Percentiles rank a stretch among this genome's conserved stretches.
These are phyloP conservation scores for Pachycephala philippinensis DNA, from an alignment of 2,113 vertebrate species.

Conservation along the genomic window DNA sequence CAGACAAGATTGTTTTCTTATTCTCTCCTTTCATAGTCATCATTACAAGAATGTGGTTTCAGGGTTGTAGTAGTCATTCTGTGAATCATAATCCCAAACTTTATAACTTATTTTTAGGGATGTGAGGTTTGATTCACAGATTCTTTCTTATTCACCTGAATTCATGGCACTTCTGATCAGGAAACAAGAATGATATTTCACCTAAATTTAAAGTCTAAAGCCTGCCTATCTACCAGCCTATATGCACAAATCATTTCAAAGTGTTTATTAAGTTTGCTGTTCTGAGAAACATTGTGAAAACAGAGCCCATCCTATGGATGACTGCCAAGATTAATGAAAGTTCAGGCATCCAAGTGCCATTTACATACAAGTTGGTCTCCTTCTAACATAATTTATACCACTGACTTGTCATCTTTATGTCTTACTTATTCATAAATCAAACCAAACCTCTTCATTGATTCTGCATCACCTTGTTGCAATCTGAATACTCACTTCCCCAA, in stretches of 20 bases:
- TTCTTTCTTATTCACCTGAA: background rate
- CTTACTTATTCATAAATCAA: background rate
- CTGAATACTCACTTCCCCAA: background rate
- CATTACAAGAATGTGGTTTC: background rate
- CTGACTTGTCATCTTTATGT: background rate
- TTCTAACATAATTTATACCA: background rate
- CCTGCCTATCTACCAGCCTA: background rate
- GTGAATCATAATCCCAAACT: background rate
- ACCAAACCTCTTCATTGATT: background rate
- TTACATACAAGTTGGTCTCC: background rate
- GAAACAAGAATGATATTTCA: background rate
- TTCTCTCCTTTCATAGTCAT: background rate
- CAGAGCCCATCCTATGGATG: background rate
- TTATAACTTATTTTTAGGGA: background rate
- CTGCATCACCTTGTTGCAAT: background rate
- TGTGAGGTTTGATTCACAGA: background rate
- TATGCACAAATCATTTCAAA: background rate
- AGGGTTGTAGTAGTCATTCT: background rate
- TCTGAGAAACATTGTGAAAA: background rate
- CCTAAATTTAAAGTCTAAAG: background rate
- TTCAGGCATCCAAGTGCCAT: background rate
- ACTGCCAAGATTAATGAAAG: background rate
- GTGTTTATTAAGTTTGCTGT: background rate
- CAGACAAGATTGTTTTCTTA: background rate
- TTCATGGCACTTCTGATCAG: background rate